A percentile compares a stretch with the other conserved stretches of the same genome.
Conservation (phyloP, 2,888 invertebrate genomes). For the Ischnus inquisitorius region DNA sequence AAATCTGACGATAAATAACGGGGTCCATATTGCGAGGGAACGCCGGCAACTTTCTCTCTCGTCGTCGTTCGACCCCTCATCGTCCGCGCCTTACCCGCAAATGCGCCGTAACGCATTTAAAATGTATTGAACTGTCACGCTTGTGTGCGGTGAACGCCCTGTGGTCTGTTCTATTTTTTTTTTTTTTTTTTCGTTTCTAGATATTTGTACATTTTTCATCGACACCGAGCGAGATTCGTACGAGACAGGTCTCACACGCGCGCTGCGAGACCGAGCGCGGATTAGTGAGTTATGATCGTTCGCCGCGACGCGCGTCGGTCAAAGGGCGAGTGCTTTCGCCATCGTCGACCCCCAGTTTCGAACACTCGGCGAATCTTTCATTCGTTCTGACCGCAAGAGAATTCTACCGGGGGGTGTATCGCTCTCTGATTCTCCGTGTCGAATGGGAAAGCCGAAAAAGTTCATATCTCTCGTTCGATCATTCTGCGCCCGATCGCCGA, state of each 20-base stretch:
- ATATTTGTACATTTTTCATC: slow-evolving; percentile 85
- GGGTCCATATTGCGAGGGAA: slow-evolving; percentile 79
- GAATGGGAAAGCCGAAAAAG: slow-evolving; percentile 53
- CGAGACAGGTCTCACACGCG: slow-evolving; percentile 53
- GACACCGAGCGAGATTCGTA: slow-evolving; percentile 64
- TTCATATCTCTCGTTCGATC: slow-evolving; percentile 32
- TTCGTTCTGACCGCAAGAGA: slow-evolving; percentile 62
- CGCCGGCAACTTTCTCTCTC: slow-evolving; percentile 28
- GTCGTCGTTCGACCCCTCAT: slow-evolving; percentile 51
- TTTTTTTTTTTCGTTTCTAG: slow-evolving; percentile 75
- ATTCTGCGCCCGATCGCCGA: slow-evolving; percentile 36
- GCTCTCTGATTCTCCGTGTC: slow-evolving; percentile 63
- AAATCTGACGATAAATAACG: slow-evolving; percentile 85
- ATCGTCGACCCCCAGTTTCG: slow-evolving; percentile 29
- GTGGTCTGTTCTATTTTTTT: background rate
- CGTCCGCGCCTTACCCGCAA: slow-evolving; percentile 75
- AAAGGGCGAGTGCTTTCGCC: slow-evolving; percentile 71
- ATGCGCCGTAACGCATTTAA: slow-evolving; percentile 85
- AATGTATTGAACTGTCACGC: slow-evolving; percentile 85
- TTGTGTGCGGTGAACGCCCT: slow-evolving; percentile 70
- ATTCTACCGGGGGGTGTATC: slow-evolving; percentile 19
- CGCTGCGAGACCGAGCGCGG: slow-evolving; percentile 73
- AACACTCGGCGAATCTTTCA: slow-evolving; percentile 36
- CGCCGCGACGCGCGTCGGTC: slow-evolving; percentile 67
- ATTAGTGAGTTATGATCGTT: slow-evolving; percentile 82